phyloP scores from a whole-genome alignment of 2,797 vertebrate genomes.

The Lutra lutra region DNA sequence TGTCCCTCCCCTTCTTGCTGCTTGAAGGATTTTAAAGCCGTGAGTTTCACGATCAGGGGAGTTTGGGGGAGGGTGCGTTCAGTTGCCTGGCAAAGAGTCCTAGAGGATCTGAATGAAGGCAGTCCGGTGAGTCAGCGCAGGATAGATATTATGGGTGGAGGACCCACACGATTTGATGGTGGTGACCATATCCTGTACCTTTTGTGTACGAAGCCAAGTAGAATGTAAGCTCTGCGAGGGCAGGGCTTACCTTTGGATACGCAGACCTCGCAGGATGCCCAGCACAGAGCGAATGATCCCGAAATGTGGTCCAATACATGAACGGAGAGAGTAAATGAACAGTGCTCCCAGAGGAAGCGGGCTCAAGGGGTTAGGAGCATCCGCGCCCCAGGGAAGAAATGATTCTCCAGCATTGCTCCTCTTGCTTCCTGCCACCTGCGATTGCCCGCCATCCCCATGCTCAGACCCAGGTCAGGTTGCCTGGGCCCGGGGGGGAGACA shows the following conservation, averaged over 20 bases:
- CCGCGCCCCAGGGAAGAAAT: not conserved
- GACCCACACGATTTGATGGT: not conserved
- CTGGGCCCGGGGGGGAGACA: not conserved
- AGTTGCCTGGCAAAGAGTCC: not conserved
- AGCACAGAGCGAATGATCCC: not conserved
- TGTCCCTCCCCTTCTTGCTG: not conserved
- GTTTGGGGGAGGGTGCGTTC: not conserved
- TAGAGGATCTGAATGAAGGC: not conserved
- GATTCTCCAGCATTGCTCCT: not conserved
- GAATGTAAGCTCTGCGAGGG: not conserved
- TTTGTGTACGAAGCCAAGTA: not conserved
- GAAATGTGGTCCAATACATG: not conserved
- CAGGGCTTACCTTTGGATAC: not conserved
- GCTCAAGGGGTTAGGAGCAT: not conserved
- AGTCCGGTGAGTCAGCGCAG: not conserved
- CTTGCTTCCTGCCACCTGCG: not conserved
- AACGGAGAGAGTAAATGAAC: not conserved
- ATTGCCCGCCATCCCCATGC: not conserved
- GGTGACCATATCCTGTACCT: not conserved
- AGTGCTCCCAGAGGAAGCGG: not conserved
- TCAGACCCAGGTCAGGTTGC: not conserved
- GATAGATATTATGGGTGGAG: not conserved
- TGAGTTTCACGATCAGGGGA: not conserved
- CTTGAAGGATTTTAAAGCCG: conserved; percentile 24
- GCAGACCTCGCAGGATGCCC: not conserved